Percentiles rank a stretch among this genome's conserved stretches.
These are phyloP conservation scores for Saguinus midas DNA, from an alignment of 2,113 vertebrate species.

Conservation along the genomic window DNA sequence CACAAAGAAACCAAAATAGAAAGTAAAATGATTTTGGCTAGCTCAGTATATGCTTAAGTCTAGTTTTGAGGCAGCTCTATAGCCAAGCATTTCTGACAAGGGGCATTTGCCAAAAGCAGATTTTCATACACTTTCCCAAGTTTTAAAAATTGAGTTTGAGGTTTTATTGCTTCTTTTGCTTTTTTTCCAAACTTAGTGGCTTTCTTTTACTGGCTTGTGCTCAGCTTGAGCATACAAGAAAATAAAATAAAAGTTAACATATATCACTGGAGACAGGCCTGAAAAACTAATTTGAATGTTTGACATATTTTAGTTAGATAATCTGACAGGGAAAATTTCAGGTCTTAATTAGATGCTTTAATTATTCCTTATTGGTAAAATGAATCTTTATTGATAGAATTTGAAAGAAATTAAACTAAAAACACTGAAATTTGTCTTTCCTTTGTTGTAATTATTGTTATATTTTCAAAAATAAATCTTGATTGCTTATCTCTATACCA, in stretches of 20 bases:
- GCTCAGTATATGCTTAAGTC: not conserved
- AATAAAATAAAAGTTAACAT: constrained; percentile 47
- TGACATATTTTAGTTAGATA: constrained; percentile 57
- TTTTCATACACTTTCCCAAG: not conserved
- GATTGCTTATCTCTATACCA: not conserved
- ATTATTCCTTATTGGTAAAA: constrained; percentile 33
- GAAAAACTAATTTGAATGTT: constrained; percentile 26
- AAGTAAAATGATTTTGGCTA: not conserved
- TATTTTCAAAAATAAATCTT: not conserved
- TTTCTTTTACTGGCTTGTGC: not conserved
- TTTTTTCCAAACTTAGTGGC: not conserved
- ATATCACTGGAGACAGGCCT: constrained; percentile 1
- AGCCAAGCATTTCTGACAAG: not conserved
- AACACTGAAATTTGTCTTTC: not conserved
- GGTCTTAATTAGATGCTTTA: constrained; percentile 43
- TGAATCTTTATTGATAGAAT: not conserved
- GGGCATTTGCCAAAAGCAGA: not conserved
- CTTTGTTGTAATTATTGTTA: not conserved
- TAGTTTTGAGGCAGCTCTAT: not conserved
- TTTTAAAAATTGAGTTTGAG: not conserved
- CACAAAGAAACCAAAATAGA: not conserved
- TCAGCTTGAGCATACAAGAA: constrained; percentile 47
- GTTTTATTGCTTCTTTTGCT: constrained; percentile 11
- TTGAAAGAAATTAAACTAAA: not conserved
- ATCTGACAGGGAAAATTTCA: constrained; percentile 58